Base-by-base conservation (phyloP, 2,113 vertebrate genomes). In the Ancistrus triradiatus region DNA sequence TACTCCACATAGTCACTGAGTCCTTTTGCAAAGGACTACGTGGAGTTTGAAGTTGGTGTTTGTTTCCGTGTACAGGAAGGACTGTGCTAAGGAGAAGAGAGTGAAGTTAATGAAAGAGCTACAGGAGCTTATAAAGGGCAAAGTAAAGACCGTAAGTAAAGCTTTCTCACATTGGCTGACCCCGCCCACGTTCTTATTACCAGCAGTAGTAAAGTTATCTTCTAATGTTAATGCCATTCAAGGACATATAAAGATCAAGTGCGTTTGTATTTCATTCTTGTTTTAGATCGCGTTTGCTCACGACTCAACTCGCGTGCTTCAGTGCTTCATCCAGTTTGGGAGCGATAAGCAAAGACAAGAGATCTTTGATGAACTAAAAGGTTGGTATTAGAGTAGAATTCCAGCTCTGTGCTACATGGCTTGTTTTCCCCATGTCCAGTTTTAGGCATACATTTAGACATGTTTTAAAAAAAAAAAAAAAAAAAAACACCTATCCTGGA, bases 231-330 rank as follows among this genome's bases (percentile, higher is more conserved):
- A n/a, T n/a, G n/a, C n/a, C n/a, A n/a, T n/a, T n/a, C n/a, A n/a
- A n/a, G n/a, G n/a, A n/a, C n/a, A n/a, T n/a, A n/a, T n/a, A n/a
- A n/a, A n/a, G n/a, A n/a, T n/a, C n/a, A n/a, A n/a, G n/a, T n/a
- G n/a, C n/a, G n/a, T n/a, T n/a, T n/a, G n/a, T n/a, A n/a, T n/a
- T n/a, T 51, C 8, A 6, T 6, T 2, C 40, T 7, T 55, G 53
- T 70, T 7, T 15, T 44, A 98, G 94, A 90, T 98, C 80, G 93
- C 95, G 0, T 97, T 93, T 77, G 93, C 94, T 0, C 95, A 98
- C 1, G 95, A 98, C 74, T 92, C 96, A 0, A 94, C 95, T 7
- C 85, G 95, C 7, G 92, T 97, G 50, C 92, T 98, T 73, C 93
- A 98, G 78, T 97, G 94, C 75, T 95, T 91, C 63, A 88, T 98